Evolutionary conservation across 2,797 vertebrate species (phyloP).

Genomic region (Fringilla coelebs): DNA sequence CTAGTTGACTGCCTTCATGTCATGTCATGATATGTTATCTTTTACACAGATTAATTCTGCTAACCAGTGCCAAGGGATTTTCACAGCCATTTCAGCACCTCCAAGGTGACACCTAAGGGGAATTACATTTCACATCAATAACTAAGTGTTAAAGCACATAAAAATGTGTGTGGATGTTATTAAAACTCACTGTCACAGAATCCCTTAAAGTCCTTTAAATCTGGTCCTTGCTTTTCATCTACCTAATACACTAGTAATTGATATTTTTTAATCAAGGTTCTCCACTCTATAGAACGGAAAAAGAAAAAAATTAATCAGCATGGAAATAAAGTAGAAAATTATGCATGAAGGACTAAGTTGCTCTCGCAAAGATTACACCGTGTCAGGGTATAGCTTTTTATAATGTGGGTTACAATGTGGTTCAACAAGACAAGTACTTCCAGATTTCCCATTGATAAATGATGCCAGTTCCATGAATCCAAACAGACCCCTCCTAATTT

Average conservation of each 20-base stretch:
- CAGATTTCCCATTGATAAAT: not conserved
- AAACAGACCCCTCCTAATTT: not conserved
- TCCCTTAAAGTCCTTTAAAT: not conserved
- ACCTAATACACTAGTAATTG: not conserved
- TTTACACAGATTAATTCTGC: not conserved
- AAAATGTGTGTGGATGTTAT: rapidly evolving
- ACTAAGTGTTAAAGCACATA: not conserved
- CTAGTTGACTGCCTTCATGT: not conserved
- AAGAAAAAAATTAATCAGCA: not conserved
- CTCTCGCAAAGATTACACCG: not conserved
- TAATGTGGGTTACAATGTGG: not conserved
- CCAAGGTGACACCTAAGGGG: not conserved
- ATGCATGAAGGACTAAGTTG: not conserved
- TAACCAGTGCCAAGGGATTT: not conserved
- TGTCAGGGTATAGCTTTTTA: not conserved
- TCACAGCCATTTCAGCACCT: conserved; percentile 25
- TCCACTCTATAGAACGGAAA: not conserved
- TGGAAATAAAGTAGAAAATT: not conserved
- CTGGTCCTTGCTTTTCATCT: not conserved
- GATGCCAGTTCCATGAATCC: not conserved
- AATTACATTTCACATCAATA: not conserved
- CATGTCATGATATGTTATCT: not conserved
- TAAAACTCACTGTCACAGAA: not conserved
- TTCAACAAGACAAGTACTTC: not conserved
- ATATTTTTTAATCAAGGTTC: not conserved